A percentile compares a stretch with the other conserved stretches of the same genome.
Conservation (phyloP, 1,140 invertebrate genomes). For the Eumeta japonica region DNA sequence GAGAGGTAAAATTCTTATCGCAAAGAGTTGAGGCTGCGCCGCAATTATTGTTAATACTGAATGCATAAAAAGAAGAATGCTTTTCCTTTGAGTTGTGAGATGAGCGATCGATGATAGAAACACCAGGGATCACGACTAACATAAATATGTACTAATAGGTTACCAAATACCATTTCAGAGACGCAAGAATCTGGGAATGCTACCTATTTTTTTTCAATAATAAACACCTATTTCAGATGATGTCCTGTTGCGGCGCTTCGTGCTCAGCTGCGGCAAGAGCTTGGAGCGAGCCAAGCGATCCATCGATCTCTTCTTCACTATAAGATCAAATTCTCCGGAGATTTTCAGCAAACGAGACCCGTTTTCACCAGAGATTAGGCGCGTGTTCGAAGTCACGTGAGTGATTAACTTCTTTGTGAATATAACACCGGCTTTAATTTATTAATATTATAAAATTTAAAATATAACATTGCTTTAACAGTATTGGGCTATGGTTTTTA, state of each 20-base stretch:
- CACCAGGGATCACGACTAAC: too few relatives aligned
- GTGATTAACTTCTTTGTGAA: constrained; percentile 15
- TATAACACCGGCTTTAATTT: not conserved
- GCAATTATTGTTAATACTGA: too few relatives aligned
- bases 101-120: too few relatives aligned
- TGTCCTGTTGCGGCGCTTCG: constrained; percentile 54
- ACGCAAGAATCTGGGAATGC: too few relatives aligned
- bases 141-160: too few relatives aligned
- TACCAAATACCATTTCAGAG: too few relatives aligned
- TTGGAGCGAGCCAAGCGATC: constrained; percentile 61
- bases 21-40: too few relatives aligned
- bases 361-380: constrained; percentile 53
- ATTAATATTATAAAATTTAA: constrained; percentile 12
- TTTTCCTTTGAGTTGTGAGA: too few relatives aligned
- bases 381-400: constrained; percentile 59
- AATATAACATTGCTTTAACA: constrained; percentile 6
- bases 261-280: constrained; percentile 54
- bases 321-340: constrained; percentile 63
- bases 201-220: too few relatives aligned
- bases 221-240: constrained; percentile 55
- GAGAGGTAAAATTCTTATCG: too few relatives aligned
- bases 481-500: constrained; percentile 6
- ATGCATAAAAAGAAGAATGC: too few relatives aligned
- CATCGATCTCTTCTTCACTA: constrained; percentile 65
- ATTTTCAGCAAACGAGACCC: constrained; percentile 66